A percentile compares a stretch with the other conserved stretches of the same genome.
These are phyloP conservation scores for Girardia tigrina DNA, from an alignment of 2,888 invertebrate genomes.

Conservation along the genomic window DNA sequence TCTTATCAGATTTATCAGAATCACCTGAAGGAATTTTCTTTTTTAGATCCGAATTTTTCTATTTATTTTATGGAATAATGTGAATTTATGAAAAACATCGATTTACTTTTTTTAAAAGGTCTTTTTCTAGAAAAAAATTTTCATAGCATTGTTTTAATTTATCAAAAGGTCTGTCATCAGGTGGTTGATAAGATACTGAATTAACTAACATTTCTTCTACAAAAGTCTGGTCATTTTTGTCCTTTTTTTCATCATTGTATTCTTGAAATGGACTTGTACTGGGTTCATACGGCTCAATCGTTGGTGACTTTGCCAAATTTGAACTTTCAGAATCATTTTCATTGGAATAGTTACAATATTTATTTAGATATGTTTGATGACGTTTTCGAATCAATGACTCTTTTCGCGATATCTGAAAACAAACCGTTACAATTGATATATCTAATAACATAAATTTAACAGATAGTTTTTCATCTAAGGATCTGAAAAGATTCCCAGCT, in stretches of 20 bases:
- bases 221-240: neutral
- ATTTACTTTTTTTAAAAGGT: neutral
- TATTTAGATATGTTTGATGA: conserved; percentile 8
- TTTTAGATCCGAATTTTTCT: too few relatives aligned
- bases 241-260: neutral
- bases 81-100: neutral
- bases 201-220: neutral
- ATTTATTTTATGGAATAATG: too few relatives aligned
- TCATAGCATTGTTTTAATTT: neutral
- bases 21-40: too few relatives aligned
- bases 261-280: neutral
- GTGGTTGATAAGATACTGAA: neutral
- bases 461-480: too few relatives aligned
- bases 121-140: neutral
- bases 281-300: neutral
- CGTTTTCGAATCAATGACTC: neutral
- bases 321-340: too few relatives aligned
- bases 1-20: too few relatives aligned
- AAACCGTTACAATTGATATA: too few relatives aligned
- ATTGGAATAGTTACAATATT: neutral
- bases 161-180: neutral
- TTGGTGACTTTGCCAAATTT: neutral
- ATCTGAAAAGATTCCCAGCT: too few relatives aligned
- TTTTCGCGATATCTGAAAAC: neutral
- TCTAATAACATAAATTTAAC: too few relatives aligned